phyloP scores from a whole-genome alignment of 2,113 vertebrate species.

The Onychostruthus taczanowskii region DNA sequence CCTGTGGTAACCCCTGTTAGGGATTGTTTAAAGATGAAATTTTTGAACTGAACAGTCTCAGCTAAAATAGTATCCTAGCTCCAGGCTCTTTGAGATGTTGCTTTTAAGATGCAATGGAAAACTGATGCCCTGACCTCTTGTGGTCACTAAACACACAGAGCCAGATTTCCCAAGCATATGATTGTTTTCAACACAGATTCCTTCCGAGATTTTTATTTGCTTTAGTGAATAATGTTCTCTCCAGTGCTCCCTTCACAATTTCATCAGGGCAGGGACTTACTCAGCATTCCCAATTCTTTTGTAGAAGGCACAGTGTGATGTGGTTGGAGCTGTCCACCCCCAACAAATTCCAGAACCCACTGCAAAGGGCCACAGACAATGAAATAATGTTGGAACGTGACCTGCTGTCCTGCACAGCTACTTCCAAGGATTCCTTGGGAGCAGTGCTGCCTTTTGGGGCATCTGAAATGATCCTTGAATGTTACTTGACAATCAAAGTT shows the following conservation, averaged over 20 bases:
- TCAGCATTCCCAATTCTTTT: background rate
- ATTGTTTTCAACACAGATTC: background rate
- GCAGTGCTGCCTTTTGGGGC: background rate
- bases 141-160: conserved; percentile 37
- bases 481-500: background rate
- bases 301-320: background rate
- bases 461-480: background rate
- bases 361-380: background rate
- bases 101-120: conserved; percentile 22
- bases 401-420: background rate
- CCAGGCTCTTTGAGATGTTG: background rate
- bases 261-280: background rate
- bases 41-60: background rate
- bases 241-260: background rate
- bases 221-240: background rate
- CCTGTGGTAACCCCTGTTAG: background rate
- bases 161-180: conserved; percentile 21
- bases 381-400: background rate
- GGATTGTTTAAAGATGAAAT: background rate
- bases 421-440: background rate
- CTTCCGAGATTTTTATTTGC: background rate
- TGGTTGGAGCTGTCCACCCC: background rate
- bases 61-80: background rate
- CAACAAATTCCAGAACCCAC: background rate
- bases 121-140: conserved; percentile 54